phyloP scores from a whole-genome alignment of 1,140 invertebrate genomes.

The Heliconius melpomene region DNA sequence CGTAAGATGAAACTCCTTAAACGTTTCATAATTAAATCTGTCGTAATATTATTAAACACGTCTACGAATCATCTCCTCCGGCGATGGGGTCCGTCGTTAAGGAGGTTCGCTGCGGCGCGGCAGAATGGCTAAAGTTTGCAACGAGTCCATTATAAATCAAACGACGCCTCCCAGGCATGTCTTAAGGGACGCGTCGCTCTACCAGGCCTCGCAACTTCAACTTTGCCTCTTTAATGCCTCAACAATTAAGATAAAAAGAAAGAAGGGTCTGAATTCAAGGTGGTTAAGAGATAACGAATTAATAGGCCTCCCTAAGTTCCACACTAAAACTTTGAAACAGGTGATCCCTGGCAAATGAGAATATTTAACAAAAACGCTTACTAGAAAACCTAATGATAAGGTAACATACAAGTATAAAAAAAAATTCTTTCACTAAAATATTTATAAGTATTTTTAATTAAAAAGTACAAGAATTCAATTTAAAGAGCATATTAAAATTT shows the following conservation, averaged over 20 bases:
- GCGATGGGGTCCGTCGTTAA: conserved; percentile 78
- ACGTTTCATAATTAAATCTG: conserved; percentile 80
- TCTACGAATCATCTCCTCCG: conserved; percentile 79
- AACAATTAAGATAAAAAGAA: conserved; percentile 82
- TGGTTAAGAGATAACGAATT: conserved; percentile 79
- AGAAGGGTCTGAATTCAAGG: conserved; percentile 77
- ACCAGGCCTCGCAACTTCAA: conserved; percentile 69
- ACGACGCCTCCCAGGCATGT: conserved; percentile 78
- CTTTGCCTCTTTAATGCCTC: conserved; percentile 75
- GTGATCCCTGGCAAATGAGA: conserved; percentile 36
- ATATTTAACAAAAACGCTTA: background rate
- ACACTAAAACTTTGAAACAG: conserved; percentile 48
- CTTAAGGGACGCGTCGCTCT: conserved; percentile 74
- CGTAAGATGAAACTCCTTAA: conserved; percentile 69
- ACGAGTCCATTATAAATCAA: conserved; percentile 81
- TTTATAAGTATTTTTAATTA: background rate
- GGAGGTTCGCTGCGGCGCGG: conserved; percentile 71
- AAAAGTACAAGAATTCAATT: background rate
- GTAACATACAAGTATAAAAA: background rate
- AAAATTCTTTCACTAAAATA: background rate
- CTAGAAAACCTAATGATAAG: background rate
- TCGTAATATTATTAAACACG: conserved; percentile 81
- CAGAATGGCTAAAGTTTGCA: conserved; percentile 78
- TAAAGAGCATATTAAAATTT: background rate
- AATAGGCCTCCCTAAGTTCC: conserved; percentile 69